Percentiles rank a stretch among this genome's conserved stretches.
Conservation (phyloP, 2,888 invertebrate genomes). For the Thymelicus sylvestris region DNA sequence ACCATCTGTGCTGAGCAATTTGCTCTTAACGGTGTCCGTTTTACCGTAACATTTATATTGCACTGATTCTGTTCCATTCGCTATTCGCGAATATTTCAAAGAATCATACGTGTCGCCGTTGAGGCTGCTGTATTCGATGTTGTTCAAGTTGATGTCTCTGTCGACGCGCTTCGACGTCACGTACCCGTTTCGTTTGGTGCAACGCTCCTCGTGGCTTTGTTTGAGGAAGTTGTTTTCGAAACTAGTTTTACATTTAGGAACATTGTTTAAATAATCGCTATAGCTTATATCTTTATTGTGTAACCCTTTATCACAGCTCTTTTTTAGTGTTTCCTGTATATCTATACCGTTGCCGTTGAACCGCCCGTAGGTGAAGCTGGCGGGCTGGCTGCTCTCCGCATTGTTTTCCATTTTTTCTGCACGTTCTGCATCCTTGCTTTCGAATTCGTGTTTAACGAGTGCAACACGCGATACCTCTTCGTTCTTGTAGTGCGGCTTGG, state of each 20-base stretch:
- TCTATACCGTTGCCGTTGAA: slow-evolving; percentile 74
- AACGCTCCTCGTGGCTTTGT: slow-evolving; percentile 76
- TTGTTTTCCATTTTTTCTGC: slow-evolving; percentile 64
- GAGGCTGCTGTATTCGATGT: slow-evolving; percentile 74
- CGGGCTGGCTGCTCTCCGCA: slow-evolving; percentile 65
- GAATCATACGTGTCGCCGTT: slow-evolving; percentile 80
- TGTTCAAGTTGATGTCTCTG: slow-evolving; percentile 76
- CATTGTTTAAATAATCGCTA: slow-evolving; percentile 80
- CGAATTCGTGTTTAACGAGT: slow-evolving; percentile 76
- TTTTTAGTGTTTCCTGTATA: slow-evolving; percentile 79
- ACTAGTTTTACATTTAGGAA: slow-evolving; percentile 83
- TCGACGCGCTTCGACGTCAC: slow-evolving; percentile 74
- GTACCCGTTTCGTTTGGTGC: slow-evolving; percentile 76
- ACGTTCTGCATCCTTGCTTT: slow-evolving; percentile 72
- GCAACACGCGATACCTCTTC: slow-evolving; percentile 74
- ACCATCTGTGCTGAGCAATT: slow-evolving; percentile 79
- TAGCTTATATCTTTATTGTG: slow-evolving; percentile 78
- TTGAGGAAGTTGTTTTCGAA: slow-evolving; percentile 81
- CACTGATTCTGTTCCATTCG: slow-evolving; percentile 81
- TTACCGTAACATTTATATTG: slow-evolving; percentile 81
- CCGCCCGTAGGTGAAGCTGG: slow-evolving; percentile 69
- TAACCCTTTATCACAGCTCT: slow-evolving; percentile 83
- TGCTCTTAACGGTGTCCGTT: slow-evolving; percentile 78
- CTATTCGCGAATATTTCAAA: slow-evolving; percentile 81
- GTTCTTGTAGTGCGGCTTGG: slow-evolving; percentile 62